Conservation (phyloP, 2,113 vertebrate species). For the Peromyscus californicus region DNA sequence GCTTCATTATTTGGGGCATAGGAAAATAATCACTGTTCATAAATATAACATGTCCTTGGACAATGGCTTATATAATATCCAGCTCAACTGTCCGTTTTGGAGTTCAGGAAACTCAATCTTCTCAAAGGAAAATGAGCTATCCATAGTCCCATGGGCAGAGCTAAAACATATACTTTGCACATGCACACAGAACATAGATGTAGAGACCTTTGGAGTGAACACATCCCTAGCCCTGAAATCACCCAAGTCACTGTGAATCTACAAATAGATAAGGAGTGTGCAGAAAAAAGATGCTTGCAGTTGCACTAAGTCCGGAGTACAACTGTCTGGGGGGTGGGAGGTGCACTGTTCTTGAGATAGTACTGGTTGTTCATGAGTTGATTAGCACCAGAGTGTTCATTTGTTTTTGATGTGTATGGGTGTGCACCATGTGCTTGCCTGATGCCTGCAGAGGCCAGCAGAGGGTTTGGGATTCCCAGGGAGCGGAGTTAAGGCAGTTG, state of each 20-base stretch:
- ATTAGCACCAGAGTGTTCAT: neutral
- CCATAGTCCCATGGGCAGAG: neutral
- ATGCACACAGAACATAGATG: neutral
- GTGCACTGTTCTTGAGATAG: neutral
- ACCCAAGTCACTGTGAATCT: neutral
- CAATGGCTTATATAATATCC: neutral
- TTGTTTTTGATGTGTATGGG: neutral
- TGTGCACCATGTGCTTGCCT: neutral
- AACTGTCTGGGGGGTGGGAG: neutral
- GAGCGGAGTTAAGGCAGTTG: neutral
- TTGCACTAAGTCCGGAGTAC: fast-evolving
- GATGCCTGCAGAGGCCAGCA: neutral
- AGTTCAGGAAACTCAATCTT: neutral
- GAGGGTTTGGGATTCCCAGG: neutral
- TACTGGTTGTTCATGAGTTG: neutral
- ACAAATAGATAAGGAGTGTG: neutral
- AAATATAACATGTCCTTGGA: neutral
- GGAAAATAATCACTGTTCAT: neutral
- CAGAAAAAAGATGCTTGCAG: neutral
- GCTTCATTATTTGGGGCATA: neutral
- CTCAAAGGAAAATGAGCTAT: neutral
- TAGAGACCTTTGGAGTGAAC: neutral
- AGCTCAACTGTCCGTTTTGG: neutral
- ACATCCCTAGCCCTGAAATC: neutral
- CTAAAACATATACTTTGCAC: fast-evolving